Conservation (phyloP, 2,113 vertebrate genomes). For the Alligator sinensis region DNA sequence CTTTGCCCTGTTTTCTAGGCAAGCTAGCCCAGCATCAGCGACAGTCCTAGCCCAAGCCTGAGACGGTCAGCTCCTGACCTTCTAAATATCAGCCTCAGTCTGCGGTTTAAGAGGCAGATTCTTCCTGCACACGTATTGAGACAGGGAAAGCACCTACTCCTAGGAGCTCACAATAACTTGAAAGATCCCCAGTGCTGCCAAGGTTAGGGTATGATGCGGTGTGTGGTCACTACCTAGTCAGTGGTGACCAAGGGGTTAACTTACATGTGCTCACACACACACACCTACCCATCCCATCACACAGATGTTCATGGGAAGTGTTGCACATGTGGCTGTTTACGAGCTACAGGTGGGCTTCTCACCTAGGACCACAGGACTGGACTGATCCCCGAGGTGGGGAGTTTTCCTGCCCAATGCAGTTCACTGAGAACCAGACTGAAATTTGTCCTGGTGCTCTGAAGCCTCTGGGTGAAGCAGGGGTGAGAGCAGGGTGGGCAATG, state of each 20-base stretch:
- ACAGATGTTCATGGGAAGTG: too few relatives aligned
- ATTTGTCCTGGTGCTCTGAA: too few relatives aligned
- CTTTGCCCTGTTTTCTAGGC: constrained; percentile 26
- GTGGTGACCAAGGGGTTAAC: too few relatives aligned
- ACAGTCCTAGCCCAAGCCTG: background rate
- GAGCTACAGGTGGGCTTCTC: background rate
- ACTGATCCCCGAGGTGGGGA: background rate
- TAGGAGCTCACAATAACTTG: background rate
- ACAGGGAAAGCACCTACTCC: background rate
- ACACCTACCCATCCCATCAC: too few relatives aligned
- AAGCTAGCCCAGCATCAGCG: background rate
- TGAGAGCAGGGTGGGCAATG: background rate
- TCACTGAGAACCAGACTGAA: too few relatives aligned
- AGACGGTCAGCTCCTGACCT: background rate
- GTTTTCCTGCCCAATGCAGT: background rate
- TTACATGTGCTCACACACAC: too few relatives aligned
- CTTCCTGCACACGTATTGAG: background rate
- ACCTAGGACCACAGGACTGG: background rate
- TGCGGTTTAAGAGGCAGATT: too few relatives aligned
- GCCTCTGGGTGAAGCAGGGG: background rate
- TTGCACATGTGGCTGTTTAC: background rate
- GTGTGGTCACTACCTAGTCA: too few relatives aligned
- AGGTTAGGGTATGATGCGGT: too few relatives aligned
- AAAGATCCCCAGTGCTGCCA: background rate
- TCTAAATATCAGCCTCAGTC: background rate